These are phyloP conservation scores for Glaucomys volans DNA, from an alignment of 2,113 vertebrate genomes.

Conservation along the genomic window DNA sequence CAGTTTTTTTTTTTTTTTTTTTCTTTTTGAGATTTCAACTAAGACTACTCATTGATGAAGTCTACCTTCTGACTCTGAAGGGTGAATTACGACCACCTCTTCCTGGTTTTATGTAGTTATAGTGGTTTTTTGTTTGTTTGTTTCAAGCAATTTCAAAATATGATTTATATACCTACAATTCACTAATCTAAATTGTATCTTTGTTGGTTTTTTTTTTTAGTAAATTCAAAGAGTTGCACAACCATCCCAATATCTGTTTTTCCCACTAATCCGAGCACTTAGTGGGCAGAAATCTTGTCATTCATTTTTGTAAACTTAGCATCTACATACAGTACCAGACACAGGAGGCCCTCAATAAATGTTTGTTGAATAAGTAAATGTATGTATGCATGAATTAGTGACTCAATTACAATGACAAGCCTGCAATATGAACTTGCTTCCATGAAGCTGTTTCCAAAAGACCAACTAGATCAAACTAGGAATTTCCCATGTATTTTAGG, in stretches of 20 bases:
- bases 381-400: not conserved
- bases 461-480: not conserved
- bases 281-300: not conserved
- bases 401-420: not conserved
- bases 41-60: not conserved
- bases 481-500: not conserved
- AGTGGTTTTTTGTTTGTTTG: not conserved
- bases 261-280: not conserved
- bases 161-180: conserved; percentile 27
- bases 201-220: not conserved
- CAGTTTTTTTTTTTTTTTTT: not conserved
- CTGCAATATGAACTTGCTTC: conserved; percentile 34
- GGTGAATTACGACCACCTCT: not conserved
- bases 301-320: not conserved
- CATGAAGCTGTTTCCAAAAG: not conserved
- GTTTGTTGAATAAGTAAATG: conserved; percentile 47
- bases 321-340: not conserved
- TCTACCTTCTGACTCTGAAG: not conserved
- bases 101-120: not conserved
- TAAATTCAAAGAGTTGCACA: not conserved
- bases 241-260: not conserved
- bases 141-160: conserved; percentile 35
- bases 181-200: not conserved
- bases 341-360: conserved; percentile 5
- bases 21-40: conserved; percentile 3